phyloP scores from a whole-genome alignment of 2,113 vertebrate genomes.

The Ondatra zibethicus region DNA sequence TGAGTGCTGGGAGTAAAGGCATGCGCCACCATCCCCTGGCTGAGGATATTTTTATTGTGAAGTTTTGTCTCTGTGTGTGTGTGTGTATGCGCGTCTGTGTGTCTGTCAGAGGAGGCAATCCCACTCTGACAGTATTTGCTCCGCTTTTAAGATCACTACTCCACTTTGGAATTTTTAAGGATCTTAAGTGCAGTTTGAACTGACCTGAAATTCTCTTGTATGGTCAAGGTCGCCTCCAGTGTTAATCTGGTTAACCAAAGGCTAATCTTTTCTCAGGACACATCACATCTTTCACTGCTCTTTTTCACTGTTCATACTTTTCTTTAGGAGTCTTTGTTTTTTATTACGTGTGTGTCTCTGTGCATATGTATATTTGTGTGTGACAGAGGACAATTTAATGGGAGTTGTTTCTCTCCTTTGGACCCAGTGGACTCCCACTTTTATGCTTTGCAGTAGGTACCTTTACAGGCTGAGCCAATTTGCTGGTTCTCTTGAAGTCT shows the following conservation, averaged over 20 bases:
- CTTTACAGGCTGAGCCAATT: neutral
- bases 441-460: neutral
- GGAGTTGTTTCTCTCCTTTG: neutral
- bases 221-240: neutral
- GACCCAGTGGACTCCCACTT: neutral
- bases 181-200: conserved; percentile 30
- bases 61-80: neutral
- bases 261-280: conserved; percentile 9
- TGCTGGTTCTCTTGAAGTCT: neutral
- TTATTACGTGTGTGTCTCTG: neutral
- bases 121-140: neutral
- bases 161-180: conserved; percentile 46
- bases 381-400: neutral
- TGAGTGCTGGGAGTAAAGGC: too few species aligned
- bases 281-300: neutral
- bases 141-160: neutral
- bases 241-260: neutral
- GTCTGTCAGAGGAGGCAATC: neutral
- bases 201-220: conserved; percentile 32
- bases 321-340: neutral
- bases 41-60: conserved; percentile 15
- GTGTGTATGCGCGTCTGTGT: neutral
- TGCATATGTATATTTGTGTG: neutral
- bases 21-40: too few species aligned
- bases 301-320: neutral